Evolutionary conservation across 2,113 vertebrate genomes (phyloP).

Genomic region (Rynchops niger): DNA sequence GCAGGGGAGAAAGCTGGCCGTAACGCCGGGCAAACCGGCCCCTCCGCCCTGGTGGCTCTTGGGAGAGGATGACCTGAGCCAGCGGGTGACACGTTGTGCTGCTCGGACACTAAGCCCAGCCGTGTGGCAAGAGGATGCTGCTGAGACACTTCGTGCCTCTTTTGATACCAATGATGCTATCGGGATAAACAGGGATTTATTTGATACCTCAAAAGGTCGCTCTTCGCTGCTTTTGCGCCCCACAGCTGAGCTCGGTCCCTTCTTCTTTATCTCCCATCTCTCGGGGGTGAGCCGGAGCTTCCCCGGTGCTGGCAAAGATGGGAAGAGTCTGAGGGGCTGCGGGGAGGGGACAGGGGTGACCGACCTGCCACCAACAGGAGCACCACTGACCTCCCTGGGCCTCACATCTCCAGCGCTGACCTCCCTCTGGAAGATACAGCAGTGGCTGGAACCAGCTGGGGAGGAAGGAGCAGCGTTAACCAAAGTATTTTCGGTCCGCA

Average conservation of each 20-base stretch:
- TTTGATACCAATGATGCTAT: not conserved
- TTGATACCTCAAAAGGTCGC: not conserved
- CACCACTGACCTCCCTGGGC: not conserved
- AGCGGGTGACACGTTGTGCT: accelerated
- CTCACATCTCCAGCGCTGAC: accelerated
- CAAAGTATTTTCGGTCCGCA: not conserved
- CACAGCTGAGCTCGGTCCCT: not conserved
- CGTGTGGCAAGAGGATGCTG: not conserved
- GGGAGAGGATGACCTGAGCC: not conserved
- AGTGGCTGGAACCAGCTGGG: not conserved
- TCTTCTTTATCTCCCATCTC: not conserved
- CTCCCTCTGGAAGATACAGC: not conserved
- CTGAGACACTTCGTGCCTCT: not conserved
- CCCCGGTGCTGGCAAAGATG: accelerated
- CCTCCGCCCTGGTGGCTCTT: not conserved
- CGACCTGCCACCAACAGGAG: accelerated
- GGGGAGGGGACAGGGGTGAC: not conserved
- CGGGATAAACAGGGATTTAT: not conserved
- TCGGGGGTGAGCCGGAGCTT: not conserved
- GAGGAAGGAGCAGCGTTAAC: not conserved
- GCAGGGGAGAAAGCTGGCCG: not conserved
- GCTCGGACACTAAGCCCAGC: not conserved
- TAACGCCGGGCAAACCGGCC: accelerated
- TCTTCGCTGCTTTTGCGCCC: accelerated
- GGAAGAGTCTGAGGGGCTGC: not conserved